A percentile compares a stretch with the other conserved stretches of the same genome.
Conservation (phyloP, 2,797 vertebrate species). For the Molossus alvarezi region DNA sequence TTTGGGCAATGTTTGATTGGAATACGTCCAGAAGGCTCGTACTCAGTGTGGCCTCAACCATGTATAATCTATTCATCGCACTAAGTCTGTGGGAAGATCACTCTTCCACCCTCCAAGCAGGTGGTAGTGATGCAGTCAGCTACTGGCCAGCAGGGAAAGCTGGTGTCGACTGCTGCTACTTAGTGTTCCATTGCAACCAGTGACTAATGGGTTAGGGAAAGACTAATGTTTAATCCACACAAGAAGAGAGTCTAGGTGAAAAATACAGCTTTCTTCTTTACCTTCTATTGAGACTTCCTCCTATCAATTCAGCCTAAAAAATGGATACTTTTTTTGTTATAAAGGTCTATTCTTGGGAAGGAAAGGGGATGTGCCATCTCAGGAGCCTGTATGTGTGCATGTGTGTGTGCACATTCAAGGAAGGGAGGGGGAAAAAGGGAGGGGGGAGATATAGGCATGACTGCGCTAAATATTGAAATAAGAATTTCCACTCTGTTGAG, state of each 20-base stretch:
- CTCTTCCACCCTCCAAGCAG: not conserved
- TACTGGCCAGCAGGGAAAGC: accelerated
- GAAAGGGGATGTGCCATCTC: not conserved
- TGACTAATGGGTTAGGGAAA: not conserved
- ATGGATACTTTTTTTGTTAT: not conserved
- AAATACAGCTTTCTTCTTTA: not conserved
- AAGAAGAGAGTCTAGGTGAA: not conserved
- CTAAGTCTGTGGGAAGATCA: not conserved
- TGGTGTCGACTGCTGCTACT: not conserved
- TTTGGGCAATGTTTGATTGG: not conserved
- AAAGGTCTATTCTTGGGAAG: not conserved
- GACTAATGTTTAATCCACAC: not conserved
- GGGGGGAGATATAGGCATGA: accelerated
- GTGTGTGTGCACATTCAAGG: too few relatives aligned
- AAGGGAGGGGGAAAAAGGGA: too few relatives aligned
- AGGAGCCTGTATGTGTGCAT: not conserved
- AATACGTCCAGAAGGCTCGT: not conserved
- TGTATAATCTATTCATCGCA: not conserved
- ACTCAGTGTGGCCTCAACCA: not conserved
- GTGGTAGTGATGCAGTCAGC: not conserved
- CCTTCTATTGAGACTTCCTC: not conserved
- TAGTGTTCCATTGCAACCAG: accelerated
- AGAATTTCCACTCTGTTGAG: not conserved
- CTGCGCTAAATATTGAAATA: not conserved
- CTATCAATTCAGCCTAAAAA: not conserved